Evolutionary conservation across 2,797 vertebrate species (phyloP), one percentile per base, ranked within the genome.

Genomic region (Adrianichthys oophorus): DNA sequence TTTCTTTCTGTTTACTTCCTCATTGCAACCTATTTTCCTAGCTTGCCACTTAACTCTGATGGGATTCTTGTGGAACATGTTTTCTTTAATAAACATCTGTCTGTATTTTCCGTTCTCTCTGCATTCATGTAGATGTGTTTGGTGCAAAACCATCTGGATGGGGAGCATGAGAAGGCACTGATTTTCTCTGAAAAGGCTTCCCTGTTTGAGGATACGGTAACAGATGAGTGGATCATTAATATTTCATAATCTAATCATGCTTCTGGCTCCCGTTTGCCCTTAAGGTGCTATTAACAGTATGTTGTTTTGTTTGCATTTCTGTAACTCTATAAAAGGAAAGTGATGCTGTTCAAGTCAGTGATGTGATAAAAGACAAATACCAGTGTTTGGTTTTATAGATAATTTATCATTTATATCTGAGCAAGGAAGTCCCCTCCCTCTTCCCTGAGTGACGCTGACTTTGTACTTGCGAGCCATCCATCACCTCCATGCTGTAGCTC

Each of bases 241-340:
- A 68, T 79, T 88, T 88, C 55, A 86, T 83, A 65, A 74, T 78
- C 70, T 69, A 78, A 87, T 87, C 72, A 80, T 44, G 54, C 69
- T 47, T 72, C 56, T 59, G 26, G 43, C 56, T 70, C 49, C 45
- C 47, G 64, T 78, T 76, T 66, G 55, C 63, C 60, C 59, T 15
- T 48, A 15, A 58, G 45, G 18, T 42, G 24, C 59, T 63, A 48
- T 47, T 29, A 14, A 45, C 42, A 45, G 8, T 65, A 46, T 59
- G 50, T 56, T 48, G 56, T 59, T 43, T 42, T 60, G 15, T 61
- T 59, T 67, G 41, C 23, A 18, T 61, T 65, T 42, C 10, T 65
- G 59, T 42, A 37, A 29, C 51, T 64, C 24, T 47, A 5, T 8
- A 0, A 14, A 52, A 59, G 50, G 48, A 64, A 43, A 43, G n/a